These are phyloP conservation scores for Tragelaphus scriptus DNA, from an alignment of 2,113 vertebrate species.

Conservation along the genomic window DNA sequence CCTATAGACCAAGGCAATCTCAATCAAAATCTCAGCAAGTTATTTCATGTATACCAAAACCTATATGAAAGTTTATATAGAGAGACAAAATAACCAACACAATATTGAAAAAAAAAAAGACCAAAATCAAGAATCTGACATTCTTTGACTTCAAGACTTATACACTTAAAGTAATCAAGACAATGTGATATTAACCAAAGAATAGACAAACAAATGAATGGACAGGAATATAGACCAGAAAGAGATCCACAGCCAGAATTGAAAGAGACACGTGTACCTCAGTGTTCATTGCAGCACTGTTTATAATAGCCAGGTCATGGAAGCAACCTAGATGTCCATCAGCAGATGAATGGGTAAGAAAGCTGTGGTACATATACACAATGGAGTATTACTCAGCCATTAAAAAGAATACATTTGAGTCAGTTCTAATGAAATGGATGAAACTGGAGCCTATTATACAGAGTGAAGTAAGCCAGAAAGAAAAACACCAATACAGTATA, in stretches of 20 bases:
- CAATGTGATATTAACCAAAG: not conserved
- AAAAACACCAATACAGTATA: no score
- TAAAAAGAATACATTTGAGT: no score
- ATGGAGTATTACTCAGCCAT: no score
- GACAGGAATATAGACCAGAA: not conserved
- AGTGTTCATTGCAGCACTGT: no score
- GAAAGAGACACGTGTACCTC: no score
- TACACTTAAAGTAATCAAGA: not conserved
- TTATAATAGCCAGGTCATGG: no score
- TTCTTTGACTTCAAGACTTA: not conserved
- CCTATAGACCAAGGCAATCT: not conserved
- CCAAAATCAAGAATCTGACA: not conserved
- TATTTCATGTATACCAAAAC: not conserved
- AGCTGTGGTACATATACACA: no score
- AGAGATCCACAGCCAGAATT: not conserved
- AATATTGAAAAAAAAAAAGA: not conserved
- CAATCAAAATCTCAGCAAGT: not conserved
- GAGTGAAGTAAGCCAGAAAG: no score
- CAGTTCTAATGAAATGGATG: no score
- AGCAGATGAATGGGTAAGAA: no score
- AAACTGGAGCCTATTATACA: no score
- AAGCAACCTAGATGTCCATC: no score
- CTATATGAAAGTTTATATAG: not conserved
- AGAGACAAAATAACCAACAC: not conserved
- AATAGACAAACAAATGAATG: not conserved